These are phyloP conservation scores for Schizotus pectinicornis DNA, from an alignment of 2,888 invertebrate species.

Conservation along the genomic window DNA sequence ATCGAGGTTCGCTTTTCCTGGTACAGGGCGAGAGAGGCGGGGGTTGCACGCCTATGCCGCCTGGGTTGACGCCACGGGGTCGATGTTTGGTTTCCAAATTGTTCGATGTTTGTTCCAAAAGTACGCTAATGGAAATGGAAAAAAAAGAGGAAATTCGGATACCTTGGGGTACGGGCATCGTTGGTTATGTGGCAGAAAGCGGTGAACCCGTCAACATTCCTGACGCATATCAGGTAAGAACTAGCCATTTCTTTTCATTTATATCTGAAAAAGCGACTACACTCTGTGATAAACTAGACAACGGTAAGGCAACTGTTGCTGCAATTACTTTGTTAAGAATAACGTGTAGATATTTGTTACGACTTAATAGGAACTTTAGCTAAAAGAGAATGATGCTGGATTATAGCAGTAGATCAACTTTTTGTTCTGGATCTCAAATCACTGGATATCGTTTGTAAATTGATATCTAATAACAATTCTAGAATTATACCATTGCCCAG, in stretches of 20 bases:
- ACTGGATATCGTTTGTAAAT: too few relatives aligned
- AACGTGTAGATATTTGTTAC: too few relatives aligned
- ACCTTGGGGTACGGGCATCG: constrained; percentile 95
- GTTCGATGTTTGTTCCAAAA: constrained; percentile 93
- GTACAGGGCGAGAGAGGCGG: constrained; percentile 73
- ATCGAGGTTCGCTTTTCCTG: constrained; percentile 90
- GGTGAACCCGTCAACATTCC: constrained; percentile 94
- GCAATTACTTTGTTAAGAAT: too few relatives aligned
- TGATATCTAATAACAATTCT: too few relatives aligned
- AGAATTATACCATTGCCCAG: too few relatives aligned
- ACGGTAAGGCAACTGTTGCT: too few relatives aligned
- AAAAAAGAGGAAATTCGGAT: constrained; percentile 91
- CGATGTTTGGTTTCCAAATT: constrained; percentile 90
- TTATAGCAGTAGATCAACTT: too few relatives aligned
- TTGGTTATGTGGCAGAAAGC: constrained; percentile 92
- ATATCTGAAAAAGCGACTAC: too few relatives aligned
- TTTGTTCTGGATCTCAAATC: too few relatives aligned
- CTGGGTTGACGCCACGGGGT: constrained; percentile 52
- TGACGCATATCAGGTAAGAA: constrained; percentile 86
- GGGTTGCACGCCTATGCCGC: constrained; percentile 53
- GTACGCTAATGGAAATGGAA: constrained; percentile 91
- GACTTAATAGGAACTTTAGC: too few relatives aligned
- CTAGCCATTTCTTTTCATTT: constrained; percentile 1
- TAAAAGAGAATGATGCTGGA: too few relatives aligned
- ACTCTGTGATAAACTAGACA: too few relatives aligned